phyloP scores from a whole-genome alignment of 1,140 invertebrate species.

The Aporrectodea caliginosa region DNA sequence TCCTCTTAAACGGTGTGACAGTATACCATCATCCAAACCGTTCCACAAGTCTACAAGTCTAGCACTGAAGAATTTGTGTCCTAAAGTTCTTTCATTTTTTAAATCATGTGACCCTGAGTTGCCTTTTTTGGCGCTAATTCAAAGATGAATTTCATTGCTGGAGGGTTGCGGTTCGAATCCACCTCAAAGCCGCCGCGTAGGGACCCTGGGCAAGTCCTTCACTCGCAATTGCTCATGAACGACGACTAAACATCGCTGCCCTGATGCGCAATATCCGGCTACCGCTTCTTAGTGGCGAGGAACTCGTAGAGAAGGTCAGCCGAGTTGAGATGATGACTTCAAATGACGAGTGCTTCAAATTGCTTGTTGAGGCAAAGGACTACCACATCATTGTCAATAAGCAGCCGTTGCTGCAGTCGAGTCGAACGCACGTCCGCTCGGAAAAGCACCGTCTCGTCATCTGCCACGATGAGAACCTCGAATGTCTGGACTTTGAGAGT shows the following conservation, averaged over 20 bases:
- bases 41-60: too few relatives aligned
- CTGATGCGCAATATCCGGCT: conserved; percentile 50
- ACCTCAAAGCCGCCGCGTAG: too few relatives aligned
- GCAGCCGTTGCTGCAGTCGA: conserved; percentile 47
- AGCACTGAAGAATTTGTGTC: too few relatives aligned
- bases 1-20: too few relatives aligned
- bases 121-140: too few relatives aligned
- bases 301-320: conserved; percentile 52
- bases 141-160: too few relatives aligned
- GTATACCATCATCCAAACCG: too few relatives aligned
- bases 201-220: too few relatives aligned
- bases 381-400: conserved; percentile 53
- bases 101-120: too few relatives aligned
- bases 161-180: too few relatives aligned
- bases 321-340: conserved; percentile 45
- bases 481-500: conserved; percentile 46
- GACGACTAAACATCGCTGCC: conserved; percentile 41
- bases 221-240: too few relatives aligned
- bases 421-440: conserved; percentile 48
- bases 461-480: conserved; percentile 49
- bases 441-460: conserved; percentile 47
- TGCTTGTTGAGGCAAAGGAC: conserved; percentile 52
- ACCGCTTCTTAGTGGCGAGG: conserved; percentile 49
- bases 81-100: too few relatives aligned
- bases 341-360: conserved; percentile 43